phyloP scores from a whole-genome alignment of 2,888 invertebrate genomes.

The Meteorus cinctellus region DNA sequence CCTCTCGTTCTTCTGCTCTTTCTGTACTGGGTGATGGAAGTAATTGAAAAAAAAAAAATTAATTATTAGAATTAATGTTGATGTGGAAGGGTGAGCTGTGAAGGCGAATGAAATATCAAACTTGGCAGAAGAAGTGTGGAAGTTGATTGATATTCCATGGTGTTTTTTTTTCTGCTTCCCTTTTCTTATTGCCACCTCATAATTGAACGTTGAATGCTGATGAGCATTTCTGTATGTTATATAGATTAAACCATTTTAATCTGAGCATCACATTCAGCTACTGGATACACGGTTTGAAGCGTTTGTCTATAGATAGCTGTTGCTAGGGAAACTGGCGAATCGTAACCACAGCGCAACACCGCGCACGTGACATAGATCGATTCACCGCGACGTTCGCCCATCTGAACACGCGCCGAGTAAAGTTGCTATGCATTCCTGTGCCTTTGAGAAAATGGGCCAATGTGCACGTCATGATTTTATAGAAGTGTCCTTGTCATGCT shows the following conservation, averaged over 20 bases:
- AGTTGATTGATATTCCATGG: too few species aligned
- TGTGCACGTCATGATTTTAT: constrained; percentile 34
- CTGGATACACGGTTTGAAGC: not conserved
- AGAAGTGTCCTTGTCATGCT: constrained; percentile 29
- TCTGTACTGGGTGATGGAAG: too few species aligned
- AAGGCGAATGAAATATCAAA: too few species aligned
- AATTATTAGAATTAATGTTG: too few species aligned
- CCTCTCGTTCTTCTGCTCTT: too few species aligned
- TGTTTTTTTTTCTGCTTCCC: too few species aligned
- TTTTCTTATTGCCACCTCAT: too few species aligned
- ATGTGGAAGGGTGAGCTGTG: too few species aligned
- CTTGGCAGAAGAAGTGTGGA: too few species aligned
- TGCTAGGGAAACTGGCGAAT: constrained; percentile 62
- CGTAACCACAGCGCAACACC: constrained; percentile 58
- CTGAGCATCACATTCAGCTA: not conserved
- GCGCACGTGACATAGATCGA: constrained; percentile 65
- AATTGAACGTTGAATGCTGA: too few species aligned
- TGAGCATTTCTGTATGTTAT: not conserved
- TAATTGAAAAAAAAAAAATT: too few species aligned
- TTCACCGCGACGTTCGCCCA: constrained; percentile 48
- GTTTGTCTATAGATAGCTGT: constrained; percentile 50
- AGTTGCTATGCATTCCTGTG: constrained; percentile 33
- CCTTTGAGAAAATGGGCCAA: constrained; percentile 38
- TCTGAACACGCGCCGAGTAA: constrained; percentile 30
- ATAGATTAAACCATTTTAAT: constrained; percentile 5